These are phyloP conservation scores for Propsilocerus akamusi DNA, from an alignment of 1,140 invertebrate genomes.

Conservation along the genomic window DNA sequence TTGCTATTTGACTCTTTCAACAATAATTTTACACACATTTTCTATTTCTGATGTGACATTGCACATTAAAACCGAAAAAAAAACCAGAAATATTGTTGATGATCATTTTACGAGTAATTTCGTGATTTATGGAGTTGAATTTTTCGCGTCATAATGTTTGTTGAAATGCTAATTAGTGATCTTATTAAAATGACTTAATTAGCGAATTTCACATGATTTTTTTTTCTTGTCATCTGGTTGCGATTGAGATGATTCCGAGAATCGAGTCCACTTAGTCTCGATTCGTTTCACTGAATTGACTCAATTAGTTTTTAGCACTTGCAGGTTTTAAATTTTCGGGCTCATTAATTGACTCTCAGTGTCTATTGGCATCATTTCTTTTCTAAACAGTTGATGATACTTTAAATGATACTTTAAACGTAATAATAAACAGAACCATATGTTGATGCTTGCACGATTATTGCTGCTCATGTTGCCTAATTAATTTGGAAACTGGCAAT, in stretches of 20 bases:
- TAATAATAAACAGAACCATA: no score
- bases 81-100: background rate
- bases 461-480: no score
- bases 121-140: background rate
- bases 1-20: constrained; percentile 1
- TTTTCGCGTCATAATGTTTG: background rate
- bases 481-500: no score
- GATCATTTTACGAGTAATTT: background rate
- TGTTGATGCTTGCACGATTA: no score
- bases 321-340: no score
- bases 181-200: constrained; percentile 1
- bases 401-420: no score
- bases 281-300: no score
- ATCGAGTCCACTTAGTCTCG: no score
- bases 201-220: background rate
- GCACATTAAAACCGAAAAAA: background rate
- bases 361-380: no score
- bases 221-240: background rate
- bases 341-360: no score
- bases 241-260: background rate
- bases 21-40: background rate
- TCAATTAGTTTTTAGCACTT: constrained; percentile 2
- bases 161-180: constrained; percentile 1
- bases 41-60: background rate
- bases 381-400: no score